Conservation (phyloP, 23 tunicate species). For the Trididemnum clinides region DNA sequence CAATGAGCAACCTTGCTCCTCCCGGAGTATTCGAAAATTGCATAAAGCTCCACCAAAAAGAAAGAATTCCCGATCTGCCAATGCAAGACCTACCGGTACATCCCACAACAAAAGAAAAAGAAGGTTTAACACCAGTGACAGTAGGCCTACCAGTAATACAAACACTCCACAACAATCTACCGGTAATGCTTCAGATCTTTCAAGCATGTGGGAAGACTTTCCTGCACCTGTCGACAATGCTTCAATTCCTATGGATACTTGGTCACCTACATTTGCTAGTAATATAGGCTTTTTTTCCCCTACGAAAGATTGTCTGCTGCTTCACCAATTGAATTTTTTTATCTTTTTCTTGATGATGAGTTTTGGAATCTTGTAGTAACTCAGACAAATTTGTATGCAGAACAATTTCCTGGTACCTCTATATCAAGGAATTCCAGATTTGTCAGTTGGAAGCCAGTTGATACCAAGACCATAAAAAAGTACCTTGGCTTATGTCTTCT, state of each 20-base stretch:
- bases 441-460: constrained; percentile 25
- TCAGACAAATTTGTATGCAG: constrained; percentile 30
- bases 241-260: constrained; percentile 32
- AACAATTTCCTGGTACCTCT: constrained; percentile 20
- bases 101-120: constrained; percentile 33
- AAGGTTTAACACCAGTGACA: constrained; percentile 19
- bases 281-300: constrained; percentile 29
- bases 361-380: constrained; percentile 23
- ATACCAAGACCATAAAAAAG: constrained; percentile 15
- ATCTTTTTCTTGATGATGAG: constrained; percentile 14
- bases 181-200: constrained; percentile 24
- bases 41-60: constrained; percentile 21
- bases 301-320: constrained; percentile 18
- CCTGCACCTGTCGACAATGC: constrained; percentile 31
- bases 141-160: constrained; percentile 27
- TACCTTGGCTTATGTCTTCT: constrained; percentile 31
- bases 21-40: constrained; percentile 25
- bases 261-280: constrained; percentile 25
- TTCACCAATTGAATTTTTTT: constrained; percentile 10
- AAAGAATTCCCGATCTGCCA: constrained; percentile 17
- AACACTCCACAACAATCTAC: constrained; percentile 19
- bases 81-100: constrained; percentile 35
- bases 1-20: constrained; percentile 34
- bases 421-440: constrained; percentile 22
- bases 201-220: constrained; percentile 36